Percentiles rank a stretch among this genome's conserved stretches.
These are phyloP conservation scores for Melanchra persicariae DNA, from an alignment of 2,888 invertebrate genomes.

Conservation along the genomic window DNA sequence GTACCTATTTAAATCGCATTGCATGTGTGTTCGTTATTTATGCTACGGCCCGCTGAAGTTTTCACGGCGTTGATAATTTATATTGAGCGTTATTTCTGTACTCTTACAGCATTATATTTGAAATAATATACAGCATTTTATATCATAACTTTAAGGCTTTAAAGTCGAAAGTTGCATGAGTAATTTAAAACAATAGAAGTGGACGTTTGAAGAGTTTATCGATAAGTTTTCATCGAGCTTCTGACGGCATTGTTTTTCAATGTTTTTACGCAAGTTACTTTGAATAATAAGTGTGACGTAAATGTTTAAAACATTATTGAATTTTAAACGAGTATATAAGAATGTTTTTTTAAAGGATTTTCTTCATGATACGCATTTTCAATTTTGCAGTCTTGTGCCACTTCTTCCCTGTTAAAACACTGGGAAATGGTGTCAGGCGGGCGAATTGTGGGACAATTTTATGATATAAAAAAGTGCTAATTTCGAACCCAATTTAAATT, in stretches of 20 bases:
- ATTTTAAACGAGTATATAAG: not conserved
- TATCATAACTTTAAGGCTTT: not conserved
- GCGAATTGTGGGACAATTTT: too few species aligned
- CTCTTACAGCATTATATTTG: constrained; percentile 51
- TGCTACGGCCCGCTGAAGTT: constrained; percentile 70
- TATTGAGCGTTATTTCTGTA: constrained; percentile 69
- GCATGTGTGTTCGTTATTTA: constrained; percentile 68
- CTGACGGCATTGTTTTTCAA: constrained; percentile 52
- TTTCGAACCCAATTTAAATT: too few species aligned
- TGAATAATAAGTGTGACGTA: constrained; percentile 43
- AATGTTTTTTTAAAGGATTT: not conserved
- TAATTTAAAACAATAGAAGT: constrained; percentile 51
- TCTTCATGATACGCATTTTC: too few species aligned
- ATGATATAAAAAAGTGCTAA: too few species aligned
- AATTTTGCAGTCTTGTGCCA: too few species aligned
- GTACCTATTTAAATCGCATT: constrained; percentile 71
- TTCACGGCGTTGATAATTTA: constrained; percentile 72
- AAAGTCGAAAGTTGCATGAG: constrained; percentile 35
- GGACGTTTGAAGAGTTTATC: constrained; percentile 54
- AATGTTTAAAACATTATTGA: constrained; percentile 16
- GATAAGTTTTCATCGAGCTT: constrained; percentile 61
- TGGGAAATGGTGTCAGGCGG: too few species aligned
- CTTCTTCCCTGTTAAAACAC: too few species aligned
- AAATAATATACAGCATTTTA: constrained; percentile 13
- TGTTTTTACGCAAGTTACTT: constrained; percentile 34